phyloP scores from a whole-genome alignment of 1,140 invertebrate species.

The Thaumatotibia leucotreta region DNA sequence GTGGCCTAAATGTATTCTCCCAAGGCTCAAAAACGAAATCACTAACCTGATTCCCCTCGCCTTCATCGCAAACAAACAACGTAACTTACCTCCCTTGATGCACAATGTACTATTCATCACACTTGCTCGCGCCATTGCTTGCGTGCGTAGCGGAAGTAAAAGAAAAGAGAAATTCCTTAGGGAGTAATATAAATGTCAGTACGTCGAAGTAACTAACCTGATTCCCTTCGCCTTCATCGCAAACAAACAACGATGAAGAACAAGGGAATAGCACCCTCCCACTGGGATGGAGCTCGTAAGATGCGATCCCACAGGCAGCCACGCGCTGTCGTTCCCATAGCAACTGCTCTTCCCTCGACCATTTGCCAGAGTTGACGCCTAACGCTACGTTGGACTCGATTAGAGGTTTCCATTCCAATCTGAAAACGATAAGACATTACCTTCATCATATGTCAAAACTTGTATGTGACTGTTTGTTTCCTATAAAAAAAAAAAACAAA shows the following conservation, averaged over 20 bases:
- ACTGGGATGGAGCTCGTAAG: slow-evolving; percentile 91
- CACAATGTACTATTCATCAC: no score
- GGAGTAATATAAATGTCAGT: no score
- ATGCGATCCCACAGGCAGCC: slow-evolving; percentile 94
- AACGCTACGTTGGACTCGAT: slow-evolving; percentile 61
- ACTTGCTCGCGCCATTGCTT: no score
- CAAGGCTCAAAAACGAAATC: no score
- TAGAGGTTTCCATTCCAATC: slow-evolving; percentile 59
- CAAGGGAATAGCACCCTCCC: slow-evolving; percentile 95
- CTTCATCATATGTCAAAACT: no score
- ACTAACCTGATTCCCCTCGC: slow-evolving; percentile 64
- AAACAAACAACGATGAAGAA: slow-evolving; percentile 85
- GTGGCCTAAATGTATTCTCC: no score
- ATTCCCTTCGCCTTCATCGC: slow-evolving; percentile 73
- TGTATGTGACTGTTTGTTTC: no score
- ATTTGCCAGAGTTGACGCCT: slow-evolving; percentile 55
- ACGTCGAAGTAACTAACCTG: slow-evolving; percentile 42
- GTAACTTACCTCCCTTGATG: no score
- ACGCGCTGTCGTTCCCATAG: slow-evolving; percentile 93
- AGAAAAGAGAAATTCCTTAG: no score
- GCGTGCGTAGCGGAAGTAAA: no score
- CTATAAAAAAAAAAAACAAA: no score
- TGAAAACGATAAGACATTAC: slow-evolving; percentile 24
- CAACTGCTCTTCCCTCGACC: slow-evolving; percentile 91
- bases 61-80: slow-evolving; percentile 78